phyloP scores from a whole-genome alignment of 2,888 invertebrate species.

The Cataglyphis cursor region DNA sequence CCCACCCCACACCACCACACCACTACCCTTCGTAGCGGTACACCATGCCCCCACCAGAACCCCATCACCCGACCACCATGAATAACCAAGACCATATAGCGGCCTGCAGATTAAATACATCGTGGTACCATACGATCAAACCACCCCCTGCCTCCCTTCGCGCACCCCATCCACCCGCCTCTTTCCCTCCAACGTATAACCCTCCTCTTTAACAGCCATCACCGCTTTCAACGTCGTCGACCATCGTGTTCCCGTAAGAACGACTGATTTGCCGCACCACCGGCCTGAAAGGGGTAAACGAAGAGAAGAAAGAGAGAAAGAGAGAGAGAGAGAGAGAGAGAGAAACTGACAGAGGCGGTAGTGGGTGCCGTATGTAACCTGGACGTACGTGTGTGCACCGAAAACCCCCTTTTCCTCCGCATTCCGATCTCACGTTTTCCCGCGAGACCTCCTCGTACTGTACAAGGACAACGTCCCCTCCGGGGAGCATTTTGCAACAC shows the following conservation, averaged over 20 bases:
- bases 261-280: slow-evolving; percentile 79
- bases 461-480: slow-evolving; percentile 74
- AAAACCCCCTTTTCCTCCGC: slow-evolving; percentile 73
- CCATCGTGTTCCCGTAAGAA: slow-evolving; percentile 78
- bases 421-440: slow-evolving; percentile 77
- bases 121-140: slow-evolving; percentile 81
- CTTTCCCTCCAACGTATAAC: slow-evolving; percentile 58
- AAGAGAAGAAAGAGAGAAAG: slow-evolving; percentile 1
- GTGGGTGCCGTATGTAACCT: slow-evolving; percentile 42
- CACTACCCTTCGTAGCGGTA: slow-evolving; percentile 83
- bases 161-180: slow-evolving; percentile 57
- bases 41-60: slow-evolving; percentile 82
- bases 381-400: slow-evolving; percentile 59
- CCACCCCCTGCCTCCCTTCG: slow-evolving; percentile 64
- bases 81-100: slow-evolving; percentile 85
- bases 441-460: slow-evolving; percentile 68
- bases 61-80: slow-evolving; percentile 85
- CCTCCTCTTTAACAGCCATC: slow-evolving; percentile 77
- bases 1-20: slow-evolving; percentile 82
- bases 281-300: slow-evolving; percentile 64
- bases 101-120: slow-evolving; percentile 84
- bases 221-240: slow-evolving; percentile 78
- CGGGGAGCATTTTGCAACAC: slow-evolving; percentile 74
- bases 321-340: not conserved
- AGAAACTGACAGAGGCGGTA: slow-evolving; percentile 17